phyloP scores from a whole-genome alignment of 2,113 vertebrate genomes.

The Heloderma charlesbogerti region DNA sequence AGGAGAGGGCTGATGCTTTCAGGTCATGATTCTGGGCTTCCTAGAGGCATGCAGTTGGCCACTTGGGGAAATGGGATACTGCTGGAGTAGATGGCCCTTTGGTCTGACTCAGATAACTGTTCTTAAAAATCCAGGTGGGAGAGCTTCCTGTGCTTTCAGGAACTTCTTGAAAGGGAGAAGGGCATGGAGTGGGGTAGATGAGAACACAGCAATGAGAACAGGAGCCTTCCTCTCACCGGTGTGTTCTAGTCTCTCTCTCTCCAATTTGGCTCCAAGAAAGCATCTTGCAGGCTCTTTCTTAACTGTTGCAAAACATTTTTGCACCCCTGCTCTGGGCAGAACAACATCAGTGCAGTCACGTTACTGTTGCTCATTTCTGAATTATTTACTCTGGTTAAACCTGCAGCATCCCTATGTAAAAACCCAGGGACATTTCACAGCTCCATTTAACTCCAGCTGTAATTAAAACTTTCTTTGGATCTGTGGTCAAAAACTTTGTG shows the following conservation, averaged over 20 bases:
- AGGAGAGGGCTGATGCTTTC: too few relatives aligned
- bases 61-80: too few relatives aligned
- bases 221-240: not conserved
- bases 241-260: not conserved
- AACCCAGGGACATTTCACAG: rapidly evolving
- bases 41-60: too few relatives aligned
- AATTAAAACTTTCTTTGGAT: conserved; percentile 1
- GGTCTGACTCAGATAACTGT: not conserved
- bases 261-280: not conserved
- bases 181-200: not conserved
- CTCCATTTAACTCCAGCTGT: not conserved
- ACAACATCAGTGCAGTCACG: not conserved
- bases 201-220: not conserved
- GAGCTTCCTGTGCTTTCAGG: too few relatives aligned
- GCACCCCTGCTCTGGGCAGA: not conserved
- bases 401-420: not conserved
- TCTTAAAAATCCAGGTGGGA: not conserved
- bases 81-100: too few relatives aligned
- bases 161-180: not conserved
- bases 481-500: not conserved
- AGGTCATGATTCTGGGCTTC: too few relatives aligned
- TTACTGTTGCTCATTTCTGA: conserved; percentile 52
- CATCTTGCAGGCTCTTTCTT: not conserved
- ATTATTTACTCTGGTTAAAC: conserved; percentile 51
- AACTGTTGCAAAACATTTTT: not conserved